phyloP scores from a whole-genome alignment of 2,113 vertebrate genomes.

The Connochaetes taurinus region DNA sequence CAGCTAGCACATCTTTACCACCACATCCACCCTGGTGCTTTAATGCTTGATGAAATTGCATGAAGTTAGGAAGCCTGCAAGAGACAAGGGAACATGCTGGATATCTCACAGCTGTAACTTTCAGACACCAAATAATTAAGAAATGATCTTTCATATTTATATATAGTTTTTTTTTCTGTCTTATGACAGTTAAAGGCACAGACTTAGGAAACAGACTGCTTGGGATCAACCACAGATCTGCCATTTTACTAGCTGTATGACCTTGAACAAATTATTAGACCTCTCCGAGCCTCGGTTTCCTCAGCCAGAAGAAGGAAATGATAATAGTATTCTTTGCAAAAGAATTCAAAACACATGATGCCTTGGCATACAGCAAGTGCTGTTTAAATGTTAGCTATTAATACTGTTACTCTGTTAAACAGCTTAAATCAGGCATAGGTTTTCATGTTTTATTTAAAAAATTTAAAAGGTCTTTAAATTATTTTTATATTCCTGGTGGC shows the following conservation, averaged over 20 bases:
- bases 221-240: not conserved
- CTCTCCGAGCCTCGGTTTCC: not conserved
- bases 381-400: not conserved
- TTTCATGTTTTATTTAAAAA: not conserved
- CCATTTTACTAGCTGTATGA: not conserved
- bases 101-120: not conserved
- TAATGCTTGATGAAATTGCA: not conserved
- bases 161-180: not conserved
- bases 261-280: not conserved
- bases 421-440: not conserved
- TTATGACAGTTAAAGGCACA: not conserved
- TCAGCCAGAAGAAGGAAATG: not conserved
- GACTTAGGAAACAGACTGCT: not conserved
- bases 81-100: not conserved
- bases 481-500: constrained; percentile 9
- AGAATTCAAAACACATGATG: not conserved
- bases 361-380: not conserved
- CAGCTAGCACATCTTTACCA: not conserved
- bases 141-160: not conserved
- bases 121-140: not conserved
- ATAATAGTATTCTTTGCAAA: not conserved
- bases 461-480: not conserved
- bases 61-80: not conserved
- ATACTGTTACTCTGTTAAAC: not conserved
- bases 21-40: not conserved